These are phyloP conservation scores for Drosophila tanythrix DNA, from an alignment of 2,888 invertebrate species.

Conservation along the genomic window DNA sequence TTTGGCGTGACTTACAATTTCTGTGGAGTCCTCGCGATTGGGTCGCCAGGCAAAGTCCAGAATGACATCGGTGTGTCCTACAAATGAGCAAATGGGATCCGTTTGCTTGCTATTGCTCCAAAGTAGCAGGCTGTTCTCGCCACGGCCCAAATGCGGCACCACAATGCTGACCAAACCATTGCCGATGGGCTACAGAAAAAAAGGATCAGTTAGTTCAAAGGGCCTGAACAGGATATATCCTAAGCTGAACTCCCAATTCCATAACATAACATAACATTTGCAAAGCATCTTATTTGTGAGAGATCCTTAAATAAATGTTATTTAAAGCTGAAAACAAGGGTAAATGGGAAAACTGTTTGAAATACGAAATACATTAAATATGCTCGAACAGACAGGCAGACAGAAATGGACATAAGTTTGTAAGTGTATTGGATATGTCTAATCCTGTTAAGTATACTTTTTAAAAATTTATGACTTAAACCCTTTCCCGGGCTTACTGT, in stretches of 20 bases:
- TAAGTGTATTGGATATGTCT: too few species aligned
- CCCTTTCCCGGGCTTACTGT: constrained; percentile 86
- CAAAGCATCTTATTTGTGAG: too few species aligned
- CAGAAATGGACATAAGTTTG: not conserved
- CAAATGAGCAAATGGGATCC: constrained; percentile 94
- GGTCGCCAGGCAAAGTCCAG: constrained; percentile 97
- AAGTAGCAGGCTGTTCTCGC: constrained; percentile 92
- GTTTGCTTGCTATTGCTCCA: constrained; percentile 91
- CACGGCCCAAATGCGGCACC: constrained; percentile 94
- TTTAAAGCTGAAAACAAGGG: not conserved
- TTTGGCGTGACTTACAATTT: constrained; percentile 75
- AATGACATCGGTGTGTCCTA: constrained; percentile 97
- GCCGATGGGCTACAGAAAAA: constrained; percentile 90
- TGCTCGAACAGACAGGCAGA: not conserved
- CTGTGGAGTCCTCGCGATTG: constrained; percentile 85
- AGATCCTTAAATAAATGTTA: not conserved
- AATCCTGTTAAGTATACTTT: too few species aligned
- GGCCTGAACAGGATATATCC: not conserved
- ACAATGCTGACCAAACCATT: constrained; percentile 96
- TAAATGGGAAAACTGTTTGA: too few species aligned
- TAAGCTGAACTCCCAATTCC: not conserved
- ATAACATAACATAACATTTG: not conserved
- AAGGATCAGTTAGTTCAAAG: not conserved
- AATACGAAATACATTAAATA: too few species aligned
- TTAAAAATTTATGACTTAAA: not conserved